A percentile compares a stretch with the other conserved stretches of the same genome.
Evolutionary conservation across 2,888 invertebrate genomes (phyloP).

Genomic region (Dastarcus helophoroides): DNA sequence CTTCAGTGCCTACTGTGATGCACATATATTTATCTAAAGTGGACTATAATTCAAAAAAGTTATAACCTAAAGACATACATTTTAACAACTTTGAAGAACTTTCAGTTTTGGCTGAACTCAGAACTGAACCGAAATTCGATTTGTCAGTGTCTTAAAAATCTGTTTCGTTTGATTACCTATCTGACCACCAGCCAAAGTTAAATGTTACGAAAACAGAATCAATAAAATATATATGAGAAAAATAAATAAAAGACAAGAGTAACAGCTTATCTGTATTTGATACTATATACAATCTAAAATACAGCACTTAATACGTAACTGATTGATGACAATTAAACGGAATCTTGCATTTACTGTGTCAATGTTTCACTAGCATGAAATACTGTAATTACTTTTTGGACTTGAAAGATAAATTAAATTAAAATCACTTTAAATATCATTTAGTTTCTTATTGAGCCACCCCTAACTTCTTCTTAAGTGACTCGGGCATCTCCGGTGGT

Average conservation of each 20-base stretch:
- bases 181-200: too few relatives aligned
- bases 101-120: too few relatives aligned
- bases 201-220: too few relatives aligned
- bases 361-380: slow-evolving; percentile 13
- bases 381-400: slow-evolving; percentile 14
- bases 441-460: slow-evolving; percentile 13
- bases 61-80: too few relatives aligned
- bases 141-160: too few relatives aligned
- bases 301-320: slow-evolving; percentile 13
- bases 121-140: too few relatives aligned
- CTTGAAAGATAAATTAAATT: slow-evolving; percentile 12
- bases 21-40: too few relatives aligned
- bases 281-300: slow-evolving; percentile 23
- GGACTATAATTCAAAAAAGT: too few relatives aligned
- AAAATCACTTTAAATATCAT: slow-evolving; percentile 6
- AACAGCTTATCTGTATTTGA: not conserved
- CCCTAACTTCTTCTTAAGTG: slow-evolving; percentile 62
- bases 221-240: not conserved
- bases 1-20: too few relatives aligned
- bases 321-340: slow-evolving; percentile 6
- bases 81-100: too few relatives aligned
- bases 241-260: slow-evolving; percentile 1
- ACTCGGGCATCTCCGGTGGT: slow-evolving; percentile 92
- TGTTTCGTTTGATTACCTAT: too few relatives aligned
- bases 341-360: not conserved